These are phyloP conservation scores for Cacatua alba DNA, from an alignment of 2,113 vertebrate species.

Conservation along the genomic window DNA sequence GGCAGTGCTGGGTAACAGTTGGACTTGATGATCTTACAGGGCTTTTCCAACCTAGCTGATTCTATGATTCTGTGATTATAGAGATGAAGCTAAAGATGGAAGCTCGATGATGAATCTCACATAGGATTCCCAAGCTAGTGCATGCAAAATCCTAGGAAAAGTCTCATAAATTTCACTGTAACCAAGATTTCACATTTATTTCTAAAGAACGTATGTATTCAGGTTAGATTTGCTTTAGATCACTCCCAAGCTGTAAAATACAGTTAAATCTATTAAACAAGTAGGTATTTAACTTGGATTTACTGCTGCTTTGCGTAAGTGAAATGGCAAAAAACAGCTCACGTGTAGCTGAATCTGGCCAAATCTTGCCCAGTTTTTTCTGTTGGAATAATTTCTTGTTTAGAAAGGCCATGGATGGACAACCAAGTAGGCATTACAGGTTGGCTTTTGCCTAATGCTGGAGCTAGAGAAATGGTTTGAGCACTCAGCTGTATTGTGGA, in stretches of 20 bases:
- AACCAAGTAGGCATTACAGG: background rate
- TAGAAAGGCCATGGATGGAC: background rate
- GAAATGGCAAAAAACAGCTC: background rate
- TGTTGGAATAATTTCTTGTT: background rate
- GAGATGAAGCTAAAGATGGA: background rate
- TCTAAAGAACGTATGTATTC: background rate
- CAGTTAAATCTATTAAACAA: background rate
- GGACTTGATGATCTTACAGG: background rate
- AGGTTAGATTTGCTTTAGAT: background rate
- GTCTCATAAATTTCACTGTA: background rate
- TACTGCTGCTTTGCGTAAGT: background rate
- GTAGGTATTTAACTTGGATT: background rate
- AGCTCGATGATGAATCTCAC: background rate
- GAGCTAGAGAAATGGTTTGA: background rate
- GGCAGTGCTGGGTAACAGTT: background rate
- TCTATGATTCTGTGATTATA: background rate
- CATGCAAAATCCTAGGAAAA: background rate
- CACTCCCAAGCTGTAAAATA: background rate
- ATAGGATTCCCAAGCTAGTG: background rate
- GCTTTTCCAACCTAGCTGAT: background rate
- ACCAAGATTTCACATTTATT: background rate
- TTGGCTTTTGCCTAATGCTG: background rate
- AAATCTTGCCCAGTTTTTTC: background rate
- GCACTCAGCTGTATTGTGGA: background rate
- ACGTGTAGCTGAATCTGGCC: background rate